phyloP scores from a whole-genome alignment of 2,113 vertebrate genomes.

The Pangasianodon hypophthalmus region DNA sequence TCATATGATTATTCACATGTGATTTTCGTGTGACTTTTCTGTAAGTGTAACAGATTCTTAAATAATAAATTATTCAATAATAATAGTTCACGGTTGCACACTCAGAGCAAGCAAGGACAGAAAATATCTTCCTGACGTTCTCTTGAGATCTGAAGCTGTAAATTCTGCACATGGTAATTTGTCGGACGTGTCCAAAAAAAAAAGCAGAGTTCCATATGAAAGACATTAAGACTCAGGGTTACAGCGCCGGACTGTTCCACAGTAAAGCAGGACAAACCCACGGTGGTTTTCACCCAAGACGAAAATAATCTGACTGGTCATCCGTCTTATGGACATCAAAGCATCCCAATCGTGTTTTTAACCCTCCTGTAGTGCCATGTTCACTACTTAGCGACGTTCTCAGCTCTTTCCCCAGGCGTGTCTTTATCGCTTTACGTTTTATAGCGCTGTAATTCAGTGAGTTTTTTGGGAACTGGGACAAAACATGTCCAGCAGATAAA shows the following conservation, averaged over 20 bases:
- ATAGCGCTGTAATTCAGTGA: not conserved
- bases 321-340: constrained; percentile 34
- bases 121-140: constrained; percentile 7
- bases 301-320: constrained; percentile 24
- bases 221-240: constrained; percentile 35
- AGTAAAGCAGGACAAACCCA: constrained; percentile 34
- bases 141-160: constrained; percentile 25
- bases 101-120: constrained; percentile 1
- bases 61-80: constrained; percentile 22
- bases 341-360: constrained; percentile 27
- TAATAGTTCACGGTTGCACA: constrained; percentile 5
- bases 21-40: not conserved
- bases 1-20: not conserved
- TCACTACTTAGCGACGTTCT: constrained; percentile 34
- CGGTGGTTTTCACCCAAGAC: constrained; percentile 28
- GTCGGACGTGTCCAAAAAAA: constrained; percentile 17
- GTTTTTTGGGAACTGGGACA: constrained; percentile 6
- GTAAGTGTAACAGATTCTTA: constrained; percentile 2
- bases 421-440: constrained; percentile 20
- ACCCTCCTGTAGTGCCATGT: constrained; percentile 33
- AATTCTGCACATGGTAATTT: constrained; percentile 33
- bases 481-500: constrained; percentile 20
- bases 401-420: constrained; percentile 3
- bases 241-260: constrained; percentile 23
- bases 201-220: constrained; percentile 22